Evolutionary conservation across 2,113 vertebrate genomes (phyloP).

Genomic region (Trogon surrucura): DNA sequence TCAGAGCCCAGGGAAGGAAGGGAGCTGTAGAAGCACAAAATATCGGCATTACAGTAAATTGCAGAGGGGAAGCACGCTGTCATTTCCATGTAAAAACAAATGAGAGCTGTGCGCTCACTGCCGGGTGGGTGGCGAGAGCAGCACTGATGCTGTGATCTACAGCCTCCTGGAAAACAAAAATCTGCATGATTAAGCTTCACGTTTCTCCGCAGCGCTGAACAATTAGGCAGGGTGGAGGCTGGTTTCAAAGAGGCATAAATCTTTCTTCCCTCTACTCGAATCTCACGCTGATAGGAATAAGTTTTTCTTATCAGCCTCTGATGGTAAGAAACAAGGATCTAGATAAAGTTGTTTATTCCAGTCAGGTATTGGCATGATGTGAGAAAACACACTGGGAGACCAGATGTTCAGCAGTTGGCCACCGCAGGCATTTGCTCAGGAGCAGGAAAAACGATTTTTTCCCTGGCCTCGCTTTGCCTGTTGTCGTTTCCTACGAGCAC

Average conservation of each 20-base stretch:
- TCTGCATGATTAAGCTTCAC: not conserved
- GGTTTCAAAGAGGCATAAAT: conserved; percentile 18
- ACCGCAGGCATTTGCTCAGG: not conserved
- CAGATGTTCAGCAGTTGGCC: conserved; percentile 42
- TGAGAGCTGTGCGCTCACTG: not conserved
- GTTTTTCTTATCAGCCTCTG: conserved; percentile 44
- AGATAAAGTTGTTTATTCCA: conserved; percentile 67
- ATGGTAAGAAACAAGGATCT: conserved; percentile 43
- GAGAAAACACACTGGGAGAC: conserved; percentile 40
- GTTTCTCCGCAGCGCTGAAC: not conserved
- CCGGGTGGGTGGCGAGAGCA: conserved; percentile 11
- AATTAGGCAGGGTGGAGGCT: conserved; percentile 39
- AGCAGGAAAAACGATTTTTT: conserved; percentile 49
- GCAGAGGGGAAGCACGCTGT: not conserved
- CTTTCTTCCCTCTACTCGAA: conserved; percentile 15
- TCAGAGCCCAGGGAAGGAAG: not conserved
- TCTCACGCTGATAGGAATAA: conserved; percentile 45
- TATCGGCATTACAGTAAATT: not conserved
- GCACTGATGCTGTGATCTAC: not conserved
- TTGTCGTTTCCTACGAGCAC: conserved; percentile 32
- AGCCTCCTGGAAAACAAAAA: conserved; percentile 10
- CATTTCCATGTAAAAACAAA: not conserved
- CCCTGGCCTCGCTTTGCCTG: not conserved
- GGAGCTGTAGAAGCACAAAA: not conserved
- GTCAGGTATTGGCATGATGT: conserved; percentile 48